Evolutionary conservation across 2,797 vertebrate genomes (phyloP).

Genomic region (Siniperca undulata): DNA sequence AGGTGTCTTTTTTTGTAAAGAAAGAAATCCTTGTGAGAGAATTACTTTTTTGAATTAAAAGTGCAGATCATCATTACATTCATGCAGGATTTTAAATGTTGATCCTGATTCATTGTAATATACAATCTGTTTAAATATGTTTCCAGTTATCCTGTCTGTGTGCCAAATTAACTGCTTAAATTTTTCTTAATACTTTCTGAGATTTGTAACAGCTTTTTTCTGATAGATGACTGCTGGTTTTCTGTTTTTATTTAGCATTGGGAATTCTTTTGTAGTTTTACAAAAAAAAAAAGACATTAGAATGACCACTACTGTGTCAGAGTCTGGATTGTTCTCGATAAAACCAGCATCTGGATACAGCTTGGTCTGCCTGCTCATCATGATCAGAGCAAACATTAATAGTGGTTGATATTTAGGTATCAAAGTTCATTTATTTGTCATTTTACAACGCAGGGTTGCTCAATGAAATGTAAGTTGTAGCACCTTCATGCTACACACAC

Average conservation of each 20-base stretch:
- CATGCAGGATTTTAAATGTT: neutral
- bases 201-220: neutral
- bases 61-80: neutral
- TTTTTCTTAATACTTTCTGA: neutral
- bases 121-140: constrained; percentile 11
- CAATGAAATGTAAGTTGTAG: too few relatives aligned
- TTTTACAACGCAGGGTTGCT: neutral
- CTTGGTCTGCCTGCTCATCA: neutral
- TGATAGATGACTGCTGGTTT: neutral
- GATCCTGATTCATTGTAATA: neutral
- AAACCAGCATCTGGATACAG: neutral
- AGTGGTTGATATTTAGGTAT: neutral
- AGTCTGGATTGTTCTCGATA: neutral
- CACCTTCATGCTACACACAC: too few relatives aligned
- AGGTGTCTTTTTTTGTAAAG: neutral
- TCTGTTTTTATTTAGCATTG: neutral
- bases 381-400: neutral
- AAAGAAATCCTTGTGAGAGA: neutral
- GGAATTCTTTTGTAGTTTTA: neutral
- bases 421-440: neutral
- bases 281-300: neutral
- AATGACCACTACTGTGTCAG: neutral
- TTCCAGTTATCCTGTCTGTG: neutral
- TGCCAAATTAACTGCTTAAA: neutral
- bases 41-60: neutral